phyloP scores from a whole-genome alignment of 2,113 vertebrate genomes.

The Rhegmatorhina hoffmannsi region DNA sequence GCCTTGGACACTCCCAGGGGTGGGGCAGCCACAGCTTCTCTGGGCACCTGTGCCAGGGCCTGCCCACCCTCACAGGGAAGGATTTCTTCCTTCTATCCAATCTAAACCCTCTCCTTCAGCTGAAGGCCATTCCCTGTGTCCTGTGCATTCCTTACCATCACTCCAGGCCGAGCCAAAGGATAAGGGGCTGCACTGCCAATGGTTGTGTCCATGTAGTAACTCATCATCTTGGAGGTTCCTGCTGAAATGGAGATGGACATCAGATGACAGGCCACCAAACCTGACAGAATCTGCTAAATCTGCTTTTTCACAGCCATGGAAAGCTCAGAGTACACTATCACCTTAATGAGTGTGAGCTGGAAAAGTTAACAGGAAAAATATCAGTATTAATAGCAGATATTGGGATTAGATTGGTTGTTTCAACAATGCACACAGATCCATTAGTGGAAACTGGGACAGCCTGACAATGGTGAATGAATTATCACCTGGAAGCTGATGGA shows the following conservation, averaged over 20 bases:
- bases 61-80: rapidly evolving
- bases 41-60: not conserved
- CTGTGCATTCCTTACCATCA: slow-evolving; percentile 79
- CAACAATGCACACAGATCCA: not conserved
- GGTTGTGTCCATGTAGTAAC: slow-evolving; percentile 89
- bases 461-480: slow-evolving; percentile 48
- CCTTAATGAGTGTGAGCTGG: not conserved
- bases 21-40: not conserved
- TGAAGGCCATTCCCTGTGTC: not conserved
- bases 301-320: not conserved
- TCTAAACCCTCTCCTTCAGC: not conserved
- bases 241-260: not conserved
- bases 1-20: not conserved
- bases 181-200: slow-evolving; percentile 77
- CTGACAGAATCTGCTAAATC: not conserved
- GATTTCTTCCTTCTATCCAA: not conserved
- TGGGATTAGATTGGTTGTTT: not conserved
- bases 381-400: not conserved
- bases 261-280: not conserved
- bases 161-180: slow-evolving; percentile 75
- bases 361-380: not conserved
- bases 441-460: not conserved
- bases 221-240: slow-evolving; percentile 80
- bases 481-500: slow-evolving; percentile 50
- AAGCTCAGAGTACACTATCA: not conserved